Base-by-base conservation (phyloP, 1,140 invertebrate species). In the Microplitis mediator region DNA sequence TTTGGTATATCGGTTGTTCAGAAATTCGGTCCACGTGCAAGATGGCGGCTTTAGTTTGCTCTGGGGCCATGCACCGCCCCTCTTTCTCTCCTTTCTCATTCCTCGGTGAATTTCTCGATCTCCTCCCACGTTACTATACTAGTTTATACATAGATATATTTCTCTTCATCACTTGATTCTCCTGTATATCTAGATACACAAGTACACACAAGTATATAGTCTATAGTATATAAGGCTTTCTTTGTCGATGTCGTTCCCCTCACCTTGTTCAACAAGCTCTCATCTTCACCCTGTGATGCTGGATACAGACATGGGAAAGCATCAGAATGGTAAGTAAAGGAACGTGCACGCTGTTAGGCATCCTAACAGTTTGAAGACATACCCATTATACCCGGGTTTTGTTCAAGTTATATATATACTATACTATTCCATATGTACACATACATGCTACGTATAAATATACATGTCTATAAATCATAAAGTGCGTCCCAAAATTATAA, bases 41-140 rank as follows among this genome's bases (percentile, higher is more conserved):
- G 84, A 85, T 85, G 84, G 84, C 84, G 82, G 83, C 84, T 78
- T 81, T 81, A 84, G 84, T 85, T 85, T 85, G 82, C 79, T 79
- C 81, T 78, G 78, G 78, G 79, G 79, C 78, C 81, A 81, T 79
- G 79, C 75, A 82, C 79, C 83, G 81, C 81, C 81, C 81, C 76
- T 71, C 66, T 50, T 68, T 45, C 56, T 69, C 34, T 63, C 67
- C 14, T 32, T 52, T 32, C 39, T 68, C 32, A 62, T 66, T 39
- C 60, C 61, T 75, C 72, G 66, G 67, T 39, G 71, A 68, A 73
- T 9, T 70, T 66, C 61, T 74, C 45, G 50, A 45, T 51, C 64
- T 68, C 54, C 62, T 72, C 62, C 51, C 52, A 54, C 63, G 52
- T 64, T 35, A 60, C n/a, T 6, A 4, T 14, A 23, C 31, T 58